Conservation (phyloP, 2,113 vertebrate species). For the Numenius arquata region DNA sequence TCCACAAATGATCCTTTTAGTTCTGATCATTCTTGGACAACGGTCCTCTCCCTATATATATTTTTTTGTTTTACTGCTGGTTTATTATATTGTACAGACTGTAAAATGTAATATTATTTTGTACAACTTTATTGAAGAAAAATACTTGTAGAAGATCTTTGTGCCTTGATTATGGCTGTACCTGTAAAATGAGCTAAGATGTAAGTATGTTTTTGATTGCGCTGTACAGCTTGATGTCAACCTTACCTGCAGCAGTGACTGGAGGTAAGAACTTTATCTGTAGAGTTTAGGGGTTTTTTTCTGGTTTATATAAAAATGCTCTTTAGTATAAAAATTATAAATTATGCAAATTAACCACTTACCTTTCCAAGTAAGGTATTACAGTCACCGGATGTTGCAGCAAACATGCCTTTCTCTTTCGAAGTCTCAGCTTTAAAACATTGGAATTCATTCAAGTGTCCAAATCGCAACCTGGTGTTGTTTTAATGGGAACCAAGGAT, state of each 20-base stretch:
- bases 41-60: conserved; percentile 72
- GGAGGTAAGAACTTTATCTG: conserved; percentile 84
- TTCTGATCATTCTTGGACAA: conserved; percentile 74
- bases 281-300: conserved; percentile 86
- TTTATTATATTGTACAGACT: conserved; percentile 96
- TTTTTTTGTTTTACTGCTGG: conserved; percentile 84
- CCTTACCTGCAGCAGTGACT: conserved; percentile 85
- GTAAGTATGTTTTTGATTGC: conserved; percentile 92
- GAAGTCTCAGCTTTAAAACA: conserved; percentile 88
- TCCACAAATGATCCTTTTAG: conserved; percentile 80
- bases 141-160: conserved; percentile 97
- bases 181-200: conserved; percentile 96
- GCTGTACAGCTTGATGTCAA: conserved; percentile 94
- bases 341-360: conserved; percentile 91
- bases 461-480: conserved; percentile 88
- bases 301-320: conserved; percentile 89
- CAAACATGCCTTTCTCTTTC: conserved; percentile 82
- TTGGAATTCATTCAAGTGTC: conserved; percentile 84
- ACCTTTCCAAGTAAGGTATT: conserved; percentile 74
- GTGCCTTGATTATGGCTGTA: conserved; percentile 97
- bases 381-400: conserved; percentile 83
- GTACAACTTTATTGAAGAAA: conserved; percentile 97
- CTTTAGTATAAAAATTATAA: conserved; percentile 90
- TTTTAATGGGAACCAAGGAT: conserved; percentile 83
- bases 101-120: conserved; percentile 98